These are phyloP conservation scores for Proterorhinus semilunaris DNA, from an alignment of 2,113 vertebrate species.

Conservation along the genomic window DNA sequence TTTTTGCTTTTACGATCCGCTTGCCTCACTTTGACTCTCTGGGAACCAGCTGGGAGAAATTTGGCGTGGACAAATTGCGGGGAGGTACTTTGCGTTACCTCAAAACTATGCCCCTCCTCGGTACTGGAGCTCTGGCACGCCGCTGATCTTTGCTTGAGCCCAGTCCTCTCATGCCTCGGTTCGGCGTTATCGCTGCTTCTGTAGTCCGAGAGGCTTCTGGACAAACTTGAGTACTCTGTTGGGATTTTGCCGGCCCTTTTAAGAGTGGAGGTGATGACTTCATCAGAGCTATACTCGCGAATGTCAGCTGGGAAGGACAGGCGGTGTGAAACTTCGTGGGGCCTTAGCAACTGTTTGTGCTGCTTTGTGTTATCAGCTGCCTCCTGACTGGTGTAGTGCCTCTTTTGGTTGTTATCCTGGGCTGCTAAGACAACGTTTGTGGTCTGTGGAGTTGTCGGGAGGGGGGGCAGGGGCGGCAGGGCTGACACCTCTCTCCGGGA, in stretches of 20 bases:
- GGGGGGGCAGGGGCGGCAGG: not conserved
- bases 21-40: slow-evolving; percentile 74
- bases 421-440: slow-evolving; percentile 23
- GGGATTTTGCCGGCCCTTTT: slow-evolving; percentile 35
- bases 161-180: slow-evolving; percentile 37
- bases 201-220: slow-evolving; percentile 37
- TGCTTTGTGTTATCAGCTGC: slow-evolving; percentile 19
- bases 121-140: slow-evolving; percentile 38
- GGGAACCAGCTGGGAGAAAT: slow-evolving; percentile 77
- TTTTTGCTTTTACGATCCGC: slow-evolving; percentile 80
- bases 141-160: slow-evolving; percentile 41
- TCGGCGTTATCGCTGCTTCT: slow-evolving; percentile 23
- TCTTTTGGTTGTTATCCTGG: slow-evolving; percentile 38
- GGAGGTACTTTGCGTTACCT: slow-evolving; percentile 34
- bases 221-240: slow-evolving; percentile 22
- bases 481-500: slow-evolving; percentile 45
- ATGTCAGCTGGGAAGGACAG: slow-evolving; percentile 45
- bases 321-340: slow-evolving; percentile 34
- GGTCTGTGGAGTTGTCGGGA: slow-evolving; percentile 20
- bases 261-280: slow-evolving; percentile 35
- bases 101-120: slow-evolving; percentile 53
- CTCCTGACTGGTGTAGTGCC: slow-evolving; percentile 50
- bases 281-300: slow-evolving; percentile 50
- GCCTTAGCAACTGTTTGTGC: slow-evolving; percentile 26
- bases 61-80: slow-evolving; percentile 78